A percentile compares a stretch with the other conserved stretches of the same genome.
Evolutionary conservation across 1,140 invertebrate species (phyloP).

Genomic region (Telenomus remus): DNA sequence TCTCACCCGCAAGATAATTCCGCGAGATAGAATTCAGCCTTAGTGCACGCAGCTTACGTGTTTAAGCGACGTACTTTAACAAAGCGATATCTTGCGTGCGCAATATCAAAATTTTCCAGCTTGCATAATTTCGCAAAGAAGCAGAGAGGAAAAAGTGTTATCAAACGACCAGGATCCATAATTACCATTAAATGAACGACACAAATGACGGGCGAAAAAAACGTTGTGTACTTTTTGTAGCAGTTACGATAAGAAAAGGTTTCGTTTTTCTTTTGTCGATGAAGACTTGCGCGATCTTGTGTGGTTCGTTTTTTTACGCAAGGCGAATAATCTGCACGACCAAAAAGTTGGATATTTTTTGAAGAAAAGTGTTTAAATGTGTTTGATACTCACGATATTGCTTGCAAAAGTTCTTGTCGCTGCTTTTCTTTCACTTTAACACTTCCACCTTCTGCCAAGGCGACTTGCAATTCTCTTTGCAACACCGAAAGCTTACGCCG

Average conservation of each 20-base stretch:
- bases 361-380: conserved; percentile 20
- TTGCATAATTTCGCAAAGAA: too few species aligned
- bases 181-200: too few species aligned
- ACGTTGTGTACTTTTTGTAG: too few species aligned
- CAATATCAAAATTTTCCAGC: conserved; percentile 20
- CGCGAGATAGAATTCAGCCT: conserved; percentile 36
- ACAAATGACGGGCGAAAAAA: too few species aligned
- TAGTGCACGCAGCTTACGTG: conserved; percentile 33
- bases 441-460: conserved; percentile 79
- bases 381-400: conserved; percentile 79
- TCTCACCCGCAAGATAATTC: conserved; percentile 41
- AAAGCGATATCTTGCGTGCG: conserved; percentile 30
- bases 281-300: too few species aligned
- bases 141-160: too few species aligned
- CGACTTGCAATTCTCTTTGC: conserved; percentile 80
- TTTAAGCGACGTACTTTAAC: conserved; percentile 43
- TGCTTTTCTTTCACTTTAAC: conserved; percentile 82
- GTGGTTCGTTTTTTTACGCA: too few species aligned
- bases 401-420: conserved; percentile 80
- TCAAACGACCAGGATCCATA: too few species aligned
- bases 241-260: too few species aligned
- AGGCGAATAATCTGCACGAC: background rate
- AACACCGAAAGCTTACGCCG: conserved; percentile 80
- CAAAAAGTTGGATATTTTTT: background rate
- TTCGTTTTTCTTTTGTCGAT: too few species aligned